These are phyloP conservation scores for Clarias platycephalus DNA, from an alignment of 2,797 vertebrate genomes.

Conservation along the genomic window DNA sequence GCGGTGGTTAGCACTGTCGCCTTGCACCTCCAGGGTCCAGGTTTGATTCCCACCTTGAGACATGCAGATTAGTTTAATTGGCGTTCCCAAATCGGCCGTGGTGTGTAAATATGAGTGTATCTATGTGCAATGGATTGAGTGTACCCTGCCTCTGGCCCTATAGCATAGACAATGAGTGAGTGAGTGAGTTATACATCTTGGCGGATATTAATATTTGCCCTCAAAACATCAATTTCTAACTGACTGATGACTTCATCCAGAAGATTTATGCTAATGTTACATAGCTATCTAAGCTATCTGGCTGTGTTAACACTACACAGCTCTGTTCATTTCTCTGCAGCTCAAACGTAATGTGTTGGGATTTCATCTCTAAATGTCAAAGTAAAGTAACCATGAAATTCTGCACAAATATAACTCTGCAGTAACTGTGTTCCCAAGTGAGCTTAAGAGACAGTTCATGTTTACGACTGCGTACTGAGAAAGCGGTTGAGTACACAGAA, in stretches of 20 bases:
- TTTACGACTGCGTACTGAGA: background rate
- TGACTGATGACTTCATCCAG: background rate
- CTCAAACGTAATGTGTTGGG: background rate
- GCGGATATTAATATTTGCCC: background rate
- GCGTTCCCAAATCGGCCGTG: no score
- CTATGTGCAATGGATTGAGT: no score
- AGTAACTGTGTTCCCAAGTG: background rate
- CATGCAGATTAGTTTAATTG: no score
- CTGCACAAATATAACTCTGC: background rate
- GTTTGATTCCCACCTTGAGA: no score
- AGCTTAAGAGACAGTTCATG: background rate
- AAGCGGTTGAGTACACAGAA: background rate
- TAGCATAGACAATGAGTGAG: no score
- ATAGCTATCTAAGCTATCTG: background rate
- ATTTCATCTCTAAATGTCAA: conserved; percentile 18
- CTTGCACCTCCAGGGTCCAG: no score
- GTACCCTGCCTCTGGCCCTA: no score
- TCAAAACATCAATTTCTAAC: background rate
- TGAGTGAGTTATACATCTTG: no score
- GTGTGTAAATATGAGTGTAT: no score
- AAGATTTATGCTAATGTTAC: background rate
- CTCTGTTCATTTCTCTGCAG: background rate
- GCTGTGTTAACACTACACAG: background rate
- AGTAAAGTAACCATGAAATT: background rate
- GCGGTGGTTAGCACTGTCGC: no score